Evolutionary conservation across 2,113 vertebrate species (phyloP).

Genomic region (Ahaetulla prasina): DNA sequence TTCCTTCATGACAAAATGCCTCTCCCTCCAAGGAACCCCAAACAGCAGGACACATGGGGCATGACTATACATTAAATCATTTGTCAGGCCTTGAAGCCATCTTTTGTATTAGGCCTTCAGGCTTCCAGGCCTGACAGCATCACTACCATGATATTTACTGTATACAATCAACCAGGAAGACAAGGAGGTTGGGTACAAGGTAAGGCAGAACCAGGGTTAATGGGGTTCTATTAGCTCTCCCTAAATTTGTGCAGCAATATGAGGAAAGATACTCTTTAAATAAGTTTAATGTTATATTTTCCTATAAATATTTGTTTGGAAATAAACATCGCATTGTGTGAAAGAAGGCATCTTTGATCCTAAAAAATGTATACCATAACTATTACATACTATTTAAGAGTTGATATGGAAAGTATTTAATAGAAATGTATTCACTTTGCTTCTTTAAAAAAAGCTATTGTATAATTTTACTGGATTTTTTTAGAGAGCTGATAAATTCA

Average conservation of each 20-base stretch:
- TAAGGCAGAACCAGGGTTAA: neutral
- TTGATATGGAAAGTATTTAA: neutral
- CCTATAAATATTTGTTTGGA: neutral
- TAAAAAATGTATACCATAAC: neutral
- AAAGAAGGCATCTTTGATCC: neutral
- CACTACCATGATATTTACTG: no score
- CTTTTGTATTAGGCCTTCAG: no score
- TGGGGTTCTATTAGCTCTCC: neutral
- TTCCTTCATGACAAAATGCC: neutral
- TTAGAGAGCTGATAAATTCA: neutral
- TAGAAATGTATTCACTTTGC: neutral
- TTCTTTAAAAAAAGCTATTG: neutral
- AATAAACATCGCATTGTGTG: neutral
- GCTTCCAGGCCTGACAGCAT: neutral
- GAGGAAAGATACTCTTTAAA: neutral
- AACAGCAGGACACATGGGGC: neutral
- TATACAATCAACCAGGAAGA: neutral
- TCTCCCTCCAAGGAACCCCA: neutral
- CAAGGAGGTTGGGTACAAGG: neutral
- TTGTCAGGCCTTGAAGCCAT: no score
- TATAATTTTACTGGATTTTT: neutral
- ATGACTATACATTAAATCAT: neutral
- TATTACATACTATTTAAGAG: neutral
- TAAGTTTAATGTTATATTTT: neutral
- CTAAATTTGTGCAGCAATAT: neutral